These are phyloP conservation scores for Oophaga pumilio DNA, from an alignment of 2,113 vertebrate genomes.

Conservation along the genomic window DNA sequence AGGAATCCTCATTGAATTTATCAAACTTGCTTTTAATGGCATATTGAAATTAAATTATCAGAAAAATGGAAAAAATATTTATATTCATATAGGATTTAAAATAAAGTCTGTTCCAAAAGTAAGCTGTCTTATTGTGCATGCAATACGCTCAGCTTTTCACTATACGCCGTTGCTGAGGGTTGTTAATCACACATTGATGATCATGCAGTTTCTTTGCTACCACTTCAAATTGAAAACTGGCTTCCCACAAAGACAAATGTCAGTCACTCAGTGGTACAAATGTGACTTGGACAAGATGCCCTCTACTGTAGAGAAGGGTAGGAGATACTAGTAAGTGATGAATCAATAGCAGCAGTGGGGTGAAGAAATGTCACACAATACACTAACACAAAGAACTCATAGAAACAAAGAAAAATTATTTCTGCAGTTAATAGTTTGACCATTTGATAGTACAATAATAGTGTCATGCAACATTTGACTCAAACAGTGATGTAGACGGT, in stretches of 20 bases:
- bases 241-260: conserved; percentile 18
- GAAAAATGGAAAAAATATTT: not conserved
- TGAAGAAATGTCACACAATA: too few species aligned
- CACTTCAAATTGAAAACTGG: conserved; percentile 24
- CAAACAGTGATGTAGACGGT: too few species aligned
- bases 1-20: not conserved
- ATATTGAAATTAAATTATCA: not conserved
- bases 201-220: not conserved
- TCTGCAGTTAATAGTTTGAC: too few species aligned
- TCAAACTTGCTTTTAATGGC: not conserved
- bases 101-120: not conserved
- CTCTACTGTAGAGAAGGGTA: too few species aligned
- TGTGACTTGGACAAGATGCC: not conserved
- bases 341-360: too few species aligned
- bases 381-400: too few species aligned
- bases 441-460: too few species aligned
- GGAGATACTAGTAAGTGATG: too few species aligned
- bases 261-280: not conserved
- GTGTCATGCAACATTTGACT: too few species aligned
- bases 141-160: not conserved
- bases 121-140: not conserved
- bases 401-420: too few species aligned
- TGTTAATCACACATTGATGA: conserved; percentile 33
- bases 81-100: not conserved
- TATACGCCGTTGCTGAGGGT: not conserved